Conservation (phyloP, 2,113 vertebrate genomes). For the Notiomystis cincta region DNA sequence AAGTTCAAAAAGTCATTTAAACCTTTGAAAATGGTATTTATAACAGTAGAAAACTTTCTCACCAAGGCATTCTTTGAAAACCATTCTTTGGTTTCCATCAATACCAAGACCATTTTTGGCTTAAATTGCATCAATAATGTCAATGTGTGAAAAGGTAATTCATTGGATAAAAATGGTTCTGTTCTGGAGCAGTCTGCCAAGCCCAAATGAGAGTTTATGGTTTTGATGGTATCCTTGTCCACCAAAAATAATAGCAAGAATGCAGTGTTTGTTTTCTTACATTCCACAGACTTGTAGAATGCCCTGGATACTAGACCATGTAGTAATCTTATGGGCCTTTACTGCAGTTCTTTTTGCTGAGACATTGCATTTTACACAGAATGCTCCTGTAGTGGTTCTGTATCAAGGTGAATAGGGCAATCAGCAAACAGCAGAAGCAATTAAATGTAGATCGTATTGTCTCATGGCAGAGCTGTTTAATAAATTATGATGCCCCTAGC, state of each 20-base stretch:
- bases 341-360: background rate
- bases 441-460: constrained; percentile 22
- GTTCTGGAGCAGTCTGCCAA: background rate
- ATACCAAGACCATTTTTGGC: background rate
- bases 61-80: background rate
- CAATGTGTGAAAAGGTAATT: rapidly evolving
- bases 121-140: background rate
- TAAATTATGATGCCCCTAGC: background rate
- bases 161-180: background rate
- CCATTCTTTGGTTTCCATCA: background rate
- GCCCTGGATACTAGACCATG: background rate
- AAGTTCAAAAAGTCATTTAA: background rate
- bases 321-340: background rate
- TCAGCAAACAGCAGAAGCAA: background rate
- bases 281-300: background rate
- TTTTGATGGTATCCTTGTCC: background rate
- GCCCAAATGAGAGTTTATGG: background rate
- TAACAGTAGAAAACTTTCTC: background rate
- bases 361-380: background rate
- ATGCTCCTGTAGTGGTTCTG: background rate
- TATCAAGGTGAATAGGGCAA: background rate
- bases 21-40: background rate
- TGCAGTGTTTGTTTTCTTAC: background rate
- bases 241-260: background rate
- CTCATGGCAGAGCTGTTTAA: background rate